These are phyloP conservation scores for Eucidaris tribuloides DNA, from an alignment of 35 echinoderm and acorn worm species.

Conservation along the genomic window DNA sequence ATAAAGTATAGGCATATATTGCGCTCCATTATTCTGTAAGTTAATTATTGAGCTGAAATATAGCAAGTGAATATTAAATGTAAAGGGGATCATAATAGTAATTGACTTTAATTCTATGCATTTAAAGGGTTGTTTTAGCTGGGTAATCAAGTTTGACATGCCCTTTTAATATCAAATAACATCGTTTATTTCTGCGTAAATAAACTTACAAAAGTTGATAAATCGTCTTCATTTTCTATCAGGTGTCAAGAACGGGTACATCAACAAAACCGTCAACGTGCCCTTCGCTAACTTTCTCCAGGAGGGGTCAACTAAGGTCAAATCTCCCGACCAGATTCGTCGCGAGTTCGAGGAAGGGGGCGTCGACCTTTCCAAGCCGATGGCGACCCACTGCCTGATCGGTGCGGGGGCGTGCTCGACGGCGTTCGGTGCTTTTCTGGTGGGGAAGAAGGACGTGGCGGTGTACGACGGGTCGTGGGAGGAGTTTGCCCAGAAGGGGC, in stretches of 20 bases:
- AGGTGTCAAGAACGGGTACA: conserved; percentile 65
- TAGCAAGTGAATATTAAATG: too few species aligned
- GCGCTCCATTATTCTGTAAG: too few species aligned
- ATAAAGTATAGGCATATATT: too few species aligned
- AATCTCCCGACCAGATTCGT: conserved; percentile 34
- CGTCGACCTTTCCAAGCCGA: conserved; percentile 58
- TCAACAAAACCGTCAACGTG: conserved; percentile 56
- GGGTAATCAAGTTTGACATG: too few species aligned
- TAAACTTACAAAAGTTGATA: too few species aligned
- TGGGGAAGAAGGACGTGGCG: conserved; percentile 61
- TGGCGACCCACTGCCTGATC: conserved; percentile 51
- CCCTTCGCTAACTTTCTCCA: conserved; percentile 49
- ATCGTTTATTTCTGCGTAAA: too few species aligned
- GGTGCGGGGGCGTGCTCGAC: conserved; percentile 66
- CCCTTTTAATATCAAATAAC: too few species aligned
- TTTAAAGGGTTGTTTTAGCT: too few species aligned
- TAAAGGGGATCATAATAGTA: too few species aligned
- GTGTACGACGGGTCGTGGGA: conserved; percentile 89
- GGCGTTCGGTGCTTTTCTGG: conserved; percentile 47
- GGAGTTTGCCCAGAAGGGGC: too few species aligned
- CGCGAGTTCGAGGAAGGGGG: conserved; percentile 51
- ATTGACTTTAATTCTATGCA: too few species aligned
- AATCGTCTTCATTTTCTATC: neutral
- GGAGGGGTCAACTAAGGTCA: conserved; percentile 15
- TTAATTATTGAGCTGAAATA: too few species aligned